Evolutionary conservation across 2,113 vertebrate species (phyloP).

Genomic region (Passer domesticus): DNA sequence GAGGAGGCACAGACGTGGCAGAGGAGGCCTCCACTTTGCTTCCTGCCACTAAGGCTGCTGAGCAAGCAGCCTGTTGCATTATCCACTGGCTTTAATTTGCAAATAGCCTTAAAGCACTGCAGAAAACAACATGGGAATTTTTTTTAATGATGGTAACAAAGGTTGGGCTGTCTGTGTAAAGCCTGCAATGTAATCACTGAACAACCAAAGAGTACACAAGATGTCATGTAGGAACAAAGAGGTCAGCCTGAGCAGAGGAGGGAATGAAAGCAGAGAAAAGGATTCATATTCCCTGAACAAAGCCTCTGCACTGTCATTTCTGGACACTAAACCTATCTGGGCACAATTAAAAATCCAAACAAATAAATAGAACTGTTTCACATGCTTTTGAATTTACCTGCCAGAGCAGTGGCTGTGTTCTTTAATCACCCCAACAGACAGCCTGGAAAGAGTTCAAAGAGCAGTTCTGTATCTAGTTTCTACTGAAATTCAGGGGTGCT

Average conservation of each 20-base stretch:
- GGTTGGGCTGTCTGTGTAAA: background rate
- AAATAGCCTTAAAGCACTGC: background rate
- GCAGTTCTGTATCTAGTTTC: background rate
- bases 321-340: background rate
- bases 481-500: background rate
- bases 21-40: background rate
- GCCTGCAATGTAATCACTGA: background rate
- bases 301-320: background rate
- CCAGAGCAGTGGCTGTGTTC: background rate
- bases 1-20: rapidly evolving
- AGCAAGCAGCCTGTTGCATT: constrained; percentile 24
- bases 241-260: background rate
- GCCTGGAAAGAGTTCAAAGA: background rate
- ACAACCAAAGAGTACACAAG: background rate
- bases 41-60: background rate
- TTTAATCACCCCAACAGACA: background rate
- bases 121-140: background rate
- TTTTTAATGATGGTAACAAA: background rate
- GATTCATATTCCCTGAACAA: background rate
- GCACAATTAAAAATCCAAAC: background rate
- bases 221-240: background rate
- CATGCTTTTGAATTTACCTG: background rate
- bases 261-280: background rate
- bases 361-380: background rate
- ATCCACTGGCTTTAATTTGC: background rate